phyloP scores from a whole-genome alignment of 64 coral and sea anemone genomes.

The Dendronephthya gigantea region DNA sequence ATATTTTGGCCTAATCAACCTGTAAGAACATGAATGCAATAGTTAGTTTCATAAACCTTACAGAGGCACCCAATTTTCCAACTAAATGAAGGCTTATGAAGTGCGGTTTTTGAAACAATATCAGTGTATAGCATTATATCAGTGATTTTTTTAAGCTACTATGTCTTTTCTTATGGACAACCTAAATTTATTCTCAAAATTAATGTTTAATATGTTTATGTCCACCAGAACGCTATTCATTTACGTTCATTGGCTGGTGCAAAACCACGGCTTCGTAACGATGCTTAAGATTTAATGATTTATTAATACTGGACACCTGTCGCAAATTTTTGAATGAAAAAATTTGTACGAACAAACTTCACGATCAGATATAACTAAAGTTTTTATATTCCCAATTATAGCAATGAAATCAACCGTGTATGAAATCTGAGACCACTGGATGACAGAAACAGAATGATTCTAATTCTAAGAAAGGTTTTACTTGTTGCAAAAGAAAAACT shows the following conservation, averaged over 20 bases:
- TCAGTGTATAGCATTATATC: background rate
- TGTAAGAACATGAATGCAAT: no score
- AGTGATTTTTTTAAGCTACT: background rate
- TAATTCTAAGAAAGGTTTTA: no score
- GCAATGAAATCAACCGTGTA: background rate
- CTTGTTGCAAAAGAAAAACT: background rate
- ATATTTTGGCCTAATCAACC: no score
- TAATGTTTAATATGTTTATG: slow-evolving; percentile 2
- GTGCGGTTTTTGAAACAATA: background rate
- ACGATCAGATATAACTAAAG: background rate
- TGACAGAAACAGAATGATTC: no score
- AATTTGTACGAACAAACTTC: background rate
- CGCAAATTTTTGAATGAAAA: background rate
- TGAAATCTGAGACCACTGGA: background rate
- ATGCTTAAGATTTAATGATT: background rate
- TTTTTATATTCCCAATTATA: background rate
- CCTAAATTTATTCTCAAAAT: background rate
- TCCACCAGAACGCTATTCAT: background rate
- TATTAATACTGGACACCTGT: background rate
- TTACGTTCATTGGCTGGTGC: background rate
- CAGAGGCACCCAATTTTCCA: no score
- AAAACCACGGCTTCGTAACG: background rate
- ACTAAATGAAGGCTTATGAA: no score
- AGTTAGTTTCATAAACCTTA: no score
- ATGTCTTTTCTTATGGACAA: background rate